phyloP scores from a whole-genome alignment of 2,113 vertebrate genomes.

The Takifugu bimaculatus region DNA sequence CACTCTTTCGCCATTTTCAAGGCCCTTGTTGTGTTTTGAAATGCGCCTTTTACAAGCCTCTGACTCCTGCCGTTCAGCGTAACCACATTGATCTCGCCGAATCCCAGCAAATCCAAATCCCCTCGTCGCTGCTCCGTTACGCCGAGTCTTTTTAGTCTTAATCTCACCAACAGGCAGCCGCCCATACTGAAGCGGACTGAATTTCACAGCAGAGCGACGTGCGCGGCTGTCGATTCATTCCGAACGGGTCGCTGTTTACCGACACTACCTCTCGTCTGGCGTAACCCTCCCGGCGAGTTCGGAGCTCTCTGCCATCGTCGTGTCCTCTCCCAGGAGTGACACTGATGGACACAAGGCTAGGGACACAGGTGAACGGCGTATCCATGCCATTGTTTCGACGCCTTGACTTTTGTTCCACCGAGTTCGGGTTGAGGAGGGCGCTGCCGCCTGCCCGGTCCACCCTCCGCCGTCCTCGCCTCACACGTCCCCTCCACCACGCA shows the following conservation, averaged over 20 bases:
- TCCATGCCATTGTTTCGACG: background rate
- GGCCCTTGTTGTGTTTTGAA: background rate
- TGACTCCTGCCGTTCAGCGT: constrained; percentile 33
- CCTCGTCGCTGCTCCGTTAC: constrained; percentile 46
- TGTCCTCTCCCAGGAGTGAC: constrained; percentile 8
- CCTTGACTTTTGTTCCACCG: background rate
- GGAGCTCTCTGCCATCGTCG: constrained; percentile 17
- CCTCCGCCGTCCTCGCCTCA: background rate
- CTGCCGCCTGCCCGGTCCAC: background rate
- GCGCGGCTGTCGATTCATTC: constrained; percentile 30
- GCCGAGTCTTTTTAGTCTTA: constrained; percentile 55
- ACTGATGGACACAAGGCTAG: constrained; percentile 30
- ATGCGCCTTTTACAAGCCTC: constrained; percentile 26
- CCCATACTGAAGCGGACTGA: constrained; percentile 41
- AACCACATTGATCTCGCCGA: constrained; percentile 45
- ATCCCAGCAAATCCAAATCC: constrained; percentile 52
- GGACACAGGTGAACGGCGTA: constrained; percentile 32
- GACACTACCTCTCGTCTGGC: background rate
- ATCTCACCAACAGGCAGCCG: constrained; percentile 58
- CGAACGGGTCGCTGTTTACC: constrained; percentile 7
- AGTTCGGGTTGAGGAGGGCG: too few species aligned
- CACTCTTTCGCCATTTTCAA: background rate
- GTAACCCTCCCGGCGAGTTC: constrained; percentile 4
- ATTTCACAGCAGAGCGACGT: constrained; percentile 32
- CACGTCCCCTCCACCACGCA: background rate